Evolutionary conservation across 2,888 invertebrate genomes (phyloP).

Genomic region (Apodemia zela): DNA sequence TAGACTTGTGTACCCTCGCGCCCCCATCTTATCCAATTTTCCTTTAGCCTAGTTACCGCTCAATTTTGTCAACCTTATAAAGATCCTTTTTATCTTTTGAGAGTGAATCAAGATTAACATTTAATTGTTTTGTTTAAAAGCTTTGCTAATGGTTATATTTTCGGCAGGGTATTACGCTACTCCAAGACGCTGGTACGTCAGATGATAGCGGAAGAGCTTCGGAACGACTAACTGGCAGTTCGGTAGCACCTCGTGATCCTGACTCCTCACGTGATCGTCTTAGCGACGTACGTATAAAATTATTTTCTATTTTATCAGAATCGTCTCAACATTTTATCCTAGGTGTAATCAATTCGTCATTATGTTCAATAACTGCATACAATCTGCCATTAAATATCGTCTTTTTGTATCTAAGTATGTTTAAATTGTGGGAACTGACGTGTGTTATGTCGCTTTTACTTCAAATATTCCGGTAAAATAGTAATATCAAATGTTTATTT

Average conservation of each 20-base stretch:
- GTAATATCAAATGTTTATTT: conserved; percentile 14
- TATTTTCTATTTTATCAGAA: conserved; percentile 5
- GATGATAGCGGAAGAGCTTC: conserved; percentile 92
- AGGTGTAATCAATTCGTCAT: conserved; percentile 13
- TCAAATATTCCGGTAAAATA: conserved; percentile 1
- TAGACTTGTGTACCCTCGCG: conserved; percentile 42
- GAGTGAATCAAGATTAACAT: conserved; percentile 38
- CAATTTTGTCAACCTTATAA: conserved; percentile 54
- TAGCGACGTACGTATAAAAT: conserved; percentile 87
- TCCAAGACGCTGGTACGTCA: conserved; percentile 90
- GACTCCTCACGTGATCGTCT: conserved; percentile 91
- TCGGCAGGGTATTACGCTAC: conserved; percentile 86
- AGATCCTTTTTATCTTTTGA: conserved; percentile 32
- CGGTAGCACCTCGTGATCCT: conserved; percentile 87
- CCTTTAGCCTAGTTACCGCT: conserved; percentile 72
- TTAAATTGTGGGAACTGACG: conserved; percentile 16
- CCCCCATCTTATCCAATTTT: conserved; percentile 71
- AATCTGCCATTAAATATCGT: conserved; percentile 13
- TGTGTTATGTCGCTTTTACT: conserved; percentile 15
- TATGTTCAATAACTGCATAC: conserved; percentile 14
- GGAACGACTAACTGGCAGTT: conserved; percentile 88
- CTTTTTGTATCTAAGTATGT: conserved; percentile 17
- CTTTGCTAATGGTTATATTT: conserved; percentile 33
- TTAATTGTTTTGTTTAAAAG: conserved; percentile 32
- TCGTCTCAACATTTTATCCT: conserved; percentile 5